These are phyloP conservation scores for Carcina quercana DNA, from an alignment of 2,888 invertebrate species.

Conservation along the genomic window DNA sequence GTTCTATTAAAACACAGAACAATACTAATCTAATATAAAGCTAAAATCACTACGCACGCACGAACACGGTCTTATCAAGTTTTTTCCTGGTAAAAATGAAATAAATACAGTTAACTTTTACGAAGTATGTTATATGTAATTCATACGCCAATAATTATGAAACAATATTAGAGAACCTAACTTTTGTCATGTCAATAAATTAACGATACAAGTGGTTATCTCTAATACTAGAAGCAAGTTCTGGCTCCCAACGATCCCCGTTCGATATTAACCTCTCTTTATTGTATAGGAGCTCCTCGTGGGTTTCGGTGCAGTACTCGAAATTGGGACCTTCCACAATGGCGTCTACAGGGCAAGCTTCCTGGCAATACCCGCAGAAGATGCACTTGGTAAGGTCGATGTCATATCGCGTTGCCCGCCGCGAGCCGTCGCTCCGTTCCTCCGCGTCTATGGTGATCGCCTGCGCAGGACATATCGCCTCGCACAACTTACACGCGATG, in stretches of 20 bases:
- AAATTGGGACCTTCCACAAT: constrained; percentile 99
- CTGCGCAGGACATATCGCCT: constrained; percentile 99
- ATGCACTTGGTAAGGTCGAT: constrained; percentile 99
- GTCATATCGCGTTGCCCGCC: constrained; percentile 97
- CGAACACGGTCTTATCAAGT: no score
- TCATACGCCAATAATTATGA: no score
- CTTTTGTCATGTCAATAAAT: no score
- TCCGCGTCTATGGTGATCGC: constrained; percentile 99
- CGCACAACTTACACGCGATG: constrained; percentile 99
- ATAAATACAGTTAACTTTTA: no score
- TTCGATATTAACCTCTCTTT: constrained; percentile 97
- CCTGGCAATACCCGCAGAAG: constrained; percentile 99
- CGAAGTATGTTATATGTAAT: no score
- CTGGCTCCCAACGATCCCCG: constrained; percentile 99
- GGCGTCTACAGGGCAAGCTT: constrained; percentile 98
- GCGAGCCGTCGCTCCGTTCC: constrained; percentile 93
- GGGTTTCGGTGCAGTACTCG: constrained; percentile 97
- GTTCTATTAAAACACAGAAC: no score
- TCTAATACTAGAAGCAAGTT: constrained; percentile 93
- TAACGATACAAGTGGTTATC: constrained; percentile 58
- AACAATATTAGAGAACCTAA: no score
- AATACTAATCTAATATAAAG: no score
- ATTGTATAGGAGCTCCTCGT: constrained; percentile 98
- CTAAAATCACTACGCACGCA: no score
- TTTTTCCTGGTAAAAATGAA: no score